These are phyloP conservation scores for Eulacestoma nigropectus DNA, from an alignment of 2,113 vertebrate species.

Conservation along the genomic window DNA sequence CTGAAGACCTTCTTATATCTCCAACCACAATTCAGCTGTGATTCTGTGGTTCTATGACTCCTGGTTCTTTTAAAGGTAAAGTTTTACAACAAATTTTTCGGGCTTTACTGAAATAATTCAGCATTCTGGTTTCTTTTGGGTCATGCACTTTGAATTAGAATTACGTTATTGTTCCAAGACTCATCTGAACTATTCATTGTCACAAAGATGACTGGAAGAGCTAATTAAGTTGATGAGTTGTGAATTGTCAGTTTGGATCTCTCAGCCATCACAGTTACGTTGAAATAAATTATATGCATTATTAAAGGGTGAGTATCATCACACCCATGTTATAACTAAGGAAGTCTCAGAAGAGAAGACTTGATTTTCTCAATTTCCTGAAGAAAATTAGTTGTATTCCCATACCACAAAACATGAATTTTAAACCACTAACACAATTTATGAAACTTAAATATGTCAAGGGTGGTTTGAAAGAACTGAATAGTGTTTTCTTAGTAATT, in stretches of 20 bases:
- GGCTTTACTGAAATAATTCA: not conserved
- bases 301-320: constrained; percentile 12
- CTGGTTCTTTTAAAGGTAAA: not conserved
- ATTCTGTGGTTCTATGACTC: not conserved
- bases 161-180: not conserved
- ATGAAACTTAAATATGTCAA: constrained; percentile 27
- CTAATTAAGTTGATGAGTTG: constrained; percentile 10
- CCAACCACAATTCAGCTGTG: not conserved
- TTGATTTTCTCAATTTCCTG: constrained; percentile 62
- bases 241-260: not conserved
- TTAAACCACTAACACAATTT: constrained; percentile 29
- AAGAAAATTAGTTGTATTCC: constrained; percentile 56
- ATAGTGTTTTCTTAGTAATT: not conserved
- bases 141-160: constrained; percentile 11
- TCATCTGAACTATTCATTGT: not conserved
- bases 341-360: constrained; percentile 33
- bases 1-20: not conserved
- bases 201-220: not conserved
- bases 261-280: not conserved
- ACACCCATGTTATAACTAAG: constrained; percentile 2
- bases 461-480: not conserved
- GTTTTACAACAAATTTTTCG: not conserved
- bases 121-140: not conserved
- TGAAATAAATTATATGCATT: constrained; percentile 54
- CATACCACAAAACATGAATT: constrained; percentile 43